Base-by-base conservation (phyloP, 2,888 invertebrate genomes). In the Mimas tiliae region DNA sequence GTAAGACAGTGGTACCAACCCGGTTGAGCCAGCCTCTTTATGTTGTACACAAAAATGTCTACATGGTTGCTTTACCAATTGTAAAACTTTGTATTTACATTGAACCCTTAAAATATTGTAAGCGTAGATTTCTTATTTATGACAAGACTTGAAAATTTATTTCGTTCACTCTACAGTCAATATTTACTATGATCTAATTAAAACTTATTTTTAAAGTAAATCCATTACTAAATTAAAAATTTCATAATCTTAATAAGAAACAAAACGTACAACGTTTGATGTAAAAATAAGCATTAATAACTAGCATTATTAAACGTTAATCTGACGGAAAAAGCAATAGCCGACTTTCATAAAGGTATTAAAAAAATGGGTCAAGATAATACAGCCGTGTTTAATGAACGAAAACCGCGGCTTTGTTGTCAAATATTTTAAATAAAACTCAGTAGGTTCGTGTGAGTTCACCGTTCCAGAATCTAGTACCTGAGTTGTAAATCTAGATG, bases 311-410 rank as follows among this genome's bases (percentile, higher is more conserved):
- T 42, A 58, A 58, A 58, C 42, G 12, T 42, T 16, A 58, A 58
- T 58, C 42, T 58, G 11, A 42, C 38, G 58, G 19, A 42, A 58
- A 55, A 58, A 19, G 38, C 42, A 38, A 58, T 33, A 27, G 63
- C 62, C 67, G 53, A 65, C 66, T 69, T 72, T 69, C 67, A 70
- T 58, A 19, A 58, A 58, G 58, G 58, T 58, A 42, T 58, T 42
- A 58, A 42, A 58, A 27, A 58, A 58, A 58, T 58, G 42, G 58
- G 58, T 58, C 58, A 58, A 58, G 58, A 58, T 58, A 58, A 58
- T 58, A 58, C 42, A 58, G 58, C 42, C 66, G 67, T 63, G 63
- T 74, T 72, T 67, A 66, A 69, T 68, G 72, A 79, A 74, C 73
- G 73, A 74, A 71, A 67, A 27, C n/a, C 71, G 50, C 53, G 64